Evolutionary conservation across 2,888 invertebrate species (phyloP), one percentile per base, ranked within the genome.

Genomic region (Ichneumoninae sp.): DNA sequence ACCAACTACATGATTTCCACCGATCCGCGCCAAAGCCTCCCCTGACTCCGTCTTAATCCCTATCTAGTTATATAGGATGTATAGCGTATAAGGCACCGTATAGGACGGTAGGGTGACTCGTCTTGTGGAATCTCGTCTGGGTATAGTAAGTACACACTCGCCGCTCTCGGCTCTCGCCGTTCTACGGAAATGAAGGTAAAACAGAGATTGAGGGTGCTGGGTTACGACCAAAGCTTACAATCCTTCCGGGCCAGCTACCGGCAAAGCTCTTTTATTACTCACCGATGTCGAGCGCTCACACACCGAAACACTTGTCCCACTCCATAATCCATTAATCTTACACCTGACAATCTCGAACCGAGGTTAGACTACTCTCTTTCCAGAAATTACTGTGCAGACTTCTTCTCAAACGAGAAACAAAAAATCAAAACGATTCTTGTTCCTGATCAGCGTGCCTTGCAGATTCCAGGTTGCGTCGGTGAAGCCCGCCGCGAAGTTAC

Each of bases 1-100:
- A 87, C 89, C 89, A 16, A 89, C 89, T 91, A 92, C 91, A 91
- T 90, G 91, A 91, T 90, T 90, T 90, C 44, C 88, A 89, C 89
- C 90, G 89, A 91, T 91, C 90, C 89, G 57, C 62, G 85, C 89
- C 87, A 91, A 91, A 91, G 90, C 90, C 86, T 69, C 60, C 88
- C 89, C 85, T 87, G 88, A 89, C 89, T 89, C 86, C 86, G 87
- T 88, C 89, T 22, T 91, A 91, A 91, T 91, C 91, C 87, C 87
- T 85, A 76, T 84, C 76, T 83, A 88, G 85, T 89, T 89, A 87
- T 90, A 90, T 86, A 87, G 72, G 22, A 62, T 62, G 69, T 44
- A 36, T 22, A 57, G 54, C 71, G 54, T 71, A 47, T 47, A 47
- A 82, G 69, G 71, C 65, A 80, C 40, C 8, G 33, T 77, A 66